These are phyloP conservation scores for Palythoa heliodiscus DNA, from an alignment of 92 coral and sea anemone genomes.

Conservation along the genomic window DNA sequence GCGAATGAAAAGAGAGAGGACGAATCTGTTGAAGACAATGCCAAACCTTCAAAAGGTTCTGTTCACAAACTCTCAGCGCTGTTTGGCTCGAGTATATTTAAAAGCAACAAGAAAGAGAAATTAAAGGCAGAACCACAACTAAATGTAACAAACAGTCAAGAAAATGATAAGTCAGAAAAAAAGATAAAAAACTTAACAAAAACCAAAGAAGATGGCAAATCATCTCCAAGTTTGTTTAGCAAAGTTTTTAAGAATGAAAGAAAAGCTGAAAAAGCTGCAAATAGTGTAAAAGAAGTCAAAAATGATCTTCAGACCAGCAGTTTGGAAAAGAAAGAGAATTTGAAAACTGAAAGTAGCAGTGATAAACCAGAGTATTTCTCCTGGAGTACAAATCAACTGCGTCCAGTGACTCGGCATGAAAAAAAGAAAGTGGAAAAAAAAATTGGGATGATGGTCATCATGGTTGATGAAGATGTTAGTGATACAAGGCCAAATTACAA, in stretches of 20 bases:
- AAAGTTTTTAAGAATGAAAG: conserved; percentile 39
- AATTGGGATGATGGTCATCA: conserved; percentile 55
- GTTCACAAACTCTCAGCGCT: conserved; percentile 79
- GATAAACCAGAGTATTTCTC: not conserved
- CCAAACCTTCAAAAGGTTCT: conserved; percentile 62
- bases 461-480: conserved; percentile 47
- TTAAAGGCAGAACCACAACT: conserved; percentile 34
- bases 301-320: conserved; percentile 4
- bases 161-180: conserved; percentile 38
- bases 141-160: not conserved
- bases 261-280: conserved; percentile 4
- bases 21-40: conserved; percentile 5
- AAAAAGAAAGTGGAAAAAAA: conserved; percentile 44
- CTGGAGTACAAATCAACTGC: conserved; percentile 21
- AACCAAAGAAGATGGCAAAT: conserved; percentile 45
- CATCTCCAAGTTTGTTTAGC: conserved; percentile 16
- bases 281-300: conserved; percentile 13
- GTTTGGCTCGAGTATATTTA: conserved; percentile 79
- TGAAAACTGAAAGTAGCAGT: not conserved
- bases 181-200: not conserved
- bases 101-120: conserved; percentile 69
- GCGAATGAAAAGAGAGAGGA: not conserved
- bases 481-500: not conserved
- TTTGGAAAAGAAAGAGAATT: conserved; percentile 24
- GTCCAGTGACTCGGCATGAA: conserved; percentile 38